A percentile compares a stretch with the other conserved stretches of the same genome.
Evolutionary conservation across 2,888 invertebrate species (phyloP).

Genomic region (Amblyjoppa proteus): DNA sequence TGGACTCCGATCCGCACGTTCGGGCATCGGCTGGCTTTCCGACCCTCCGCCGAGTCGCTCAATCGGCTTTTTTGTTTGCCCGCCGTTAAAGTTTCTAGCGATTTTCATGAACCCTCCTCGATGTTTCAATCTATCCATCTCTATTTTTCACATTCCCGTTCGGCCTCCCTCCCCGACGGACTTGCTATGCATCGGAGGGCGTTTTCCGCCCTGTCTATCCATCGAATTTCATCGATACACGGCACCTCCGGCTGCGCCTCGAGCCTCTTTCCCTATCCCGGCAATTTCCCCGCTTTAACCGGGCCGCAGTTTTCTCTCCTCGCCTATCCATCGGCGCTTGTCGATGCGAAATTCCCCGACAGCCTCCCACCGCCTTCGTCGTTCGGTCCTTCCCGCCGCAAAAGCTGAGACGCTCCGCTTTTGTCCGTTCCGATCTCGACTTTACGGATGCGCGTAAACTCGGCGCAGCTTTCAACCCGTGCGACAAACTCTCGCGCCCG

Average conservation of each 20-base stretch:
- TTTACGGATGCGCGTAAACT: no score
- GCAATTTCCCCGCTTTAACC: background rate
- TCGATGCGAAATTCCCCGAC: conserved; percentile 11
- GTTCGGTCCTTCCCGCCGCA: background rate
- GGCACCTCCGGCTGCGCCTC: background rate
- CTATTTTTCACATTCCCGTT: background rate
- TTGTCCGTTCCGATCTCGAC: no score
- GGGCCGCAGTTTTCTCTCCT: background rate
- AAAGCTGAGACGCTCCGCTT: no score
- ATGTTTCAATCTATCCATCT: conserved; percentile 16
- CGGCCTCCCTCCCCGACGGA: background rate
- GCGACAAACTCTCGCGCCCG: conserved; percentile 23
- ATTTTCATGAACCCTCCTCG: conserved; percentile 58
- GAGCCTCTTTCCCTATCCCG: background rate
- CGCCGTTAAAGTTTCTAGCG: conserved; percentile 41
- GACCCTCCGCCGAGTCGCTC: conserved; percentile 26
- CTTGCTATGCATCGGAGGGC: background rate
- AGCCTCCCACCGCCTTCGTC: background rate
- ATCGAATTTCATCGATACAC: conserved; percentile 6
- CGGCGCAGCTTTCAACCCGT: background rate
- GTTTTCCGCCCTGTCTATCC: background rate
- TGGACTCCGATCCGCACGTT: background rate
- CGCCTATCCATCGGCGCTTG: conserved; percentile 27
- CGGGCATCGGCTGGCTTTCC: background rate
- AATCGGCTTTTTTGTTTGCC: conserved; percentile 44